Conservation (phyloP, 2,888 invertebrate species). For the Microdon myrmicae region DNA sequence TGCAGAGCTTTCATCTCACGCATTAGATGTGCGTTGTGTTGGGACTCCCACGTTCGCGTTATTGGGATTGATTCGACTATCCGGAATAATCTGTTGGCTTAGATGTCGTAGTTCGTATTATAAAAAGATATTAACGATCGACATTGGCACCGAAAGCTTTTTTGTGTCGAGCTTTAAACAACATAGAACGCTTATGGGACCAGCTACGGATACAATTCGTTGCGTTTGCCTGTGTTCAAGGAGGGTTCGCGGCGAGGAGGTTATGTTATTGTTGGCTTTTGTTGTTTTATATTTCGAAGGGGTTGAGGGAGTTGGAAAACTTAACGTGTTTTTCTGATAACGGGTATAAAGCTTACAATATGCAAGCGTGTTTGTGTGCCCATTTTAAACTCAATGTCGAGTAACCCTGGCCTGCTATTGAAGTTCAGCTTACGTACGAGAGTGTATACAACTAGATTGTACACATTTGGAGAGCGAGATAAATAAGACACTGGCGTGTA, state of each 20-base stretch:
- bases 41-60: slow-evolving; percentile 33
- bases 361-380: slow-evolving; percentile 52
- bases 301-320: slow-evolving; percentile 31
- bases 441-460: slow-evolving; percentile 32
- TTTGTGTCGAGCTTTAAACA: slow-evolving; percentile 12
- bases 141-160: slow-evolving; percentile 34
- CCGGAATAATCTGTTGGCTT: slow-evolving; percentile 6
- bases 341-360: slow-evolving; percentile 49
- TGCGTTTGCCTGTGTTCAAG: no score
- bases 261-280: no score
- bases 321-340: slow-evolving; percentile 36
- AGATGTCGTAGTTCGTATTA: slow-evolving; percentile 7
- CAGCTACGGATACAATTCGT: no score
- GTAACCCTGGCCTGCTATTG: slow-evolving; percentile 54
- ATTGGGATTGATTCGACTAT: no score
- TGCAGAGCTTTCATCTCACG: no score
- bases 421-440: slow-evolving; percentile 47
- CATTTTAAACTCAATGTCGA: slow-evolving; percentile 53
- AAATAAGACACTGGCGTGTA: slow-evolving; percentile 43
- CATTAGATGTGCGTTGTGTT: slow-evolving; percentile 8
- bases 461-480: slow-evolving; percentile 22
- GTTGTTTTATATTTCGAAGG: no score
- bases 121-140: slow-evolving; percentile 22
- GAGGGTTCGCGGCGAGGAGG: no score
- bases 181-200: no score